phyloP scores from a whole-genome alignment of 53 echinoderm and acorn worm species.

The Mesocentrotus franciscanus region DNA sequence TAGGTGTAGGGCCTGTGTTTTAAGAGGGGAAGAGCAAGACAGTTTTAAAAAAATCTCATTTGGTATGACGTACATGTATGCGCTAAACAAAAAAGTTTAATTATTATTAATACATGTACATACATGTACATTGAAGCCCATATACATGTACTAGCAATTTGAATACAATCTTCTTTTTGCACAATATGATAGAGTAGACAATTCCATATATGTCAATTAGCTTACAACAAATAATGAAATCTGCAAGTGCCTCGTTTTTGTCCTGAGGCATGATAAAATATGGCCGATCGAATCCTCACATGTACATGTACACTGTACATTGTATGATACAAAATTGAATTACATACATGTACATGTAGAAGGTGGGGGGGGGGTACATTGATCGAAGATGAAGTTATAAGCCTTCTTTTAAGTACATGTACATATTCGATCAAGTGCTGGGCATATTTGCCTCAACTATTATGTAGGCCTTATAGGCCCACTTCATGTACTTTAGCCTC shows the following conservation, averaged over 20 bases:
- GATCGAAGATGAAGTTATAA: background rate
- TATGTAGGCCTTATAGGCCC: background rate
- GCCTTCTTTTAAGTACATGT: background rate
- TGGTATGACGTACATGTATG: too few relatives aligned
- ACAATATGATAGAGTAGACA: background rate
- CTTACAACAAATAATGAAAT: background rate
- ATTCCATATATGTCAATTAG: background rate
- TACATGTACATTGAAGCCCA: too few relatives aligned
- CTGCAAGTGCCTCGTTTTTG: slow-evolving; percentile 9
- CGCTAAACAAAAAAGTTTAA: too few relatives aligned
- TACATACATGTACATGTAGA: background rate
- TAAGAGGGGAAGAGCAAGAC: too few relatives aligned
- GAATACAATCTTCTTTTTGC: background rate
- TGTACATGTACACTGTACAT: too few relatives aligned
- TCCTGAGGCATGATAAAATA: background rate
- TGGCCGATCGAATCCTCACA: background rate
- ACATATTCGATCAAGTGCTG: background rate
- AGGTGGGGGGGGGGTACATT: background rate
- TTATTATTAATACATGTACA: too few relatives aligned
- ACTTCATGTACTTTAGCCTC: background rate
- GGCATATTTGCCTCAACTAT: too few relatives aligned
- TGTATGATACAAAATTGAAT: background rate
- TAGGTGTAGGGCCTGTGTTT: background rate
- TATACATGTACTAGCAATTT: too few relatives aligned
- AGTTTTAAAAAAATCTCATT: too few relatives aligned